Conservation (phyloP, 2,888 invertebrate species). For the Diarsia rubi region DNA sequence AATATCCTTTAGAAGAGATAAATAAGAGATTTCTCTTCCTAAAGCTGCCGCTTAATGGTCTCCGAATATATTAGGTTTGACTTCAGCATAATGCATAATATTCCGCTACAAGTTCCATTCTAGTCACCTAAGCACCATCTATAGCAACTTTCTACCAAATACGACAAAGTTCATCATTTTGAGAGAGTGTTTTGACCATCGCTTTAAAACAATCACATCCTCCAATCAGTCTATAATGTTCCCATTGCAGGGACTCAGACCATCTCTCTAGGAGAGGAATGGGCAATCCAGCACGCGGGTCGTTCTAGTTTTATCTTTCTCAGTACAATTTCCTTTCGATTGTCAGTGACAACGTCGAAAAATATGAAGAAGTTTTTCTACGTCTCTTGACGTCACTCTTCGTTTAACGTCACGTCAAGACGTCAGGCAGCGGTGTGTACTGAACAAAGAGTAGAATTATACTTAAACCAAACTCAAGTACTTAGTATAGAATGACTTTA, state of each 20-base stretch:
- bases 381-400: slow-evolving; percentile 29
- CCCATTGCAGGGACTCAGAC: no score
- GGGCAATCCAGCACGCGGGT: no score
- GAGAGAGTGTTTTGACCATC: neutral
- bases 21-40: neutral
- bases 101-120: neutral
- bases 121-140: neutral
- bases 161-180: neutral
- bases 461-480: neutral
- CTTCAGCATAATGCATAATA: neutral
- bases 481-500: slow-evolving; percentile 9
- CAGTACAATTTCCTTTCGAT: slow-evolving; percentile 15
- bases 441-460: no score
- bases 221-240: no score
- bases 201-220: neutral
- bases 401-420: slow-evolving; percentile 21
- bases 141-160: neutral
- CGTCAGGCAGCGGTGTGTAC: slow-evolving; percentile 24
- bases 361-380: slow-evolving; percentile 25
- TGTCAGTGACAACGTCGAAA: slow-evolving; percentile 23
- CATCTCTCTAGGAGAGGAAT: no score
- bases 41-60: neutral
- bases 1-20: neutral
- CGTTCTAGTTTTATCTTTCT: neutral
- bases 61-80: neutral